Conservation (phyloP, 1,140 invertebrate species). For the Daktulosphaira vitifoliae region DNA sequence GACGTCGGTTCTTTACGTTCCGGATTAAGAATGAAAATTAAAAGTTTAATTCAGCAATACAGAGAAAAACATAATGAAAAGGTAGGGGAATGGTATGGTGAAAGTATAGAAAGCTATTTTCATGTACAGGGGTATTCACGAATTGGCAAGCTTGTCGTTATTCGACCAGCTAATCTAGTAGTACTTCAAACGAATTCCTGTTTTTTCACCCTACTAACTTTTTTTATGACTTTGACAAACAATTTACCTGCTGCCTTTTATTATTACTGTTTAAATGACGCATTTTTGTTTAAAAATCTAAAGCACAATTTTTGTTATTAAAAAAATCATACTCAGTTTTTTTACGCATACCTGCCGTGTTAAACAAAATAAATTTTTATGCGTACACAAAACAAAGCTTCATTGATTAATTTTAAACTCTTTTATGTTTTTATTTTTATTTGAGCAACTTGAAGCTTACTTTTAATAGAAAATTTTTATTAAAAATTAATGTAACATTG, state of each 20-base stretch:
- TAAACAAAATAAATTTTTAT: conserved; percentile 12
- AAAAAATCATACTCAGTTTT: conserved; percentile 9
- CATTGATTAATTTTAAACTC: too few species aligned
- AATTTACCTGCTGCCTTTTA: conserved; percentile 30
- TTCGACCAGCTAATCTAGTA: conserved; percentile 33
- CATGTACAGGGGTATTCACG: neutral
- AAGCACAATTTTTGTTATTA: conserved; percentile 1
- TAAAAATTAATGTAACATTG: too few species aligned
- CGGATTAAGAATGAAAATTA: conserved; percentile 33
- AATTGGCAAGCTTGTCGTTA: conserved; percentile 30
- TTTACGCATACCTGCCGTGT: conserved; percentile 6
- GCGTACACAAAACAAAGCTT: neutral
- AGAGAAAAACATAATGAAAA: conserved; percentile 31
- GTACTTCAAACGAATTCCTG: conserved; percentile 33
- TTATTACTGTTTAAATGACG: conserved; percentile 25
- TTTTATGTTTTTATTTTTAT: too few species aligned
- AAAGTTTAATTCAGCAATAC: conserved; percentile 30
- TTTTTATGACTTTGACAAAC: conserved; percentile 29
- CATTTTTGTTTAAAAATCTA: conserved; percentile 14
- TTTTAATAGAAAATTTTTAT: too few species aligned
- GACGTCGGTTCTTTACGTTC: conserved; percentile 5
- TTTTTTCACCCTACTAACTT: conserved; percentile 21
- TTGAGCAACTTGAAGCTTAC: too few species aligned
- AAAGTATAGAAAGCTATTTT: conserved; percentile 14
- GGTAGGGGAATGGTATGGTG: neutral